phyloP scores from a whole-genome alignment of 2,888 invertebrate genomes.

The Heliconius charithonia region DNA sequence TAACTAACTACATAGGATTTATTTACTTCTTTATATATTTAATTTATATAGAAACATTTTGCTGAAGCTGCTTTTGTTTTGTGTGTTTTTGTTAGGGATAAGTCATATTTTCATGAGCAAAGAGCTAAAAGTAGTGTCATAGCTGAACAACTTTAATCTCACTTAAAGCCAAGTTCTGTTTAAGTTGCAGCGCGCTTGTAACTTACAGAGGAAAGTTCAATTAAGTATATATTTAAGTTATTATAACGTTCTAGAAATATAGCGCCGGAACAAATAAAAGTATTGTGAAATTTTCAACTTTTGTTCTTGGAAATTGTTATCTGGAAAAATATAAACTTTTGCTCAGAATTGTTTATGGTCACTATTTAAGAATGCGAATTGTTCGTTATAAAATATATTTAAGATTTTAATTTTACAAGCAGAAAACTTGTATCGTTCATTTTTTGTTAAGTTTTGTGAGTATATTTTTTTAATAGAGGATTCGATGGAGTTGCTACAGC shows the following conservation, averaged over 20 bases:
- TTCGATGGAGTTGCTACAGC: background rate
- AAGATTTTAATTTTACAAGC: background rate
- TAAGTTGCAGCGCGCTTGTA: slow-evolving; percentile 29
- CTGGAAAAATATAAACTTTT: slow-evolving; percentile 19
- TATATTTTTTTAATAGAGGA: background rate
- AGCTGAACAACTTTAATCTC: slow-evolving; percentile 34
- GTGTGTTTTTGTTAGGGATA: slow-evolving; percentile 3
- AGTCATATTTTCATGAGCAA: slow-evolving; percentile 28
- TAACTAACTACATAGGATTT: background rate
- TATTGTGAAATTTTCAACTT: slow-evolving; percentile 14
- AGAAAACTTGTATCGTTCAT: background rate
- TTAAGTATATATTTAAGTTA: slow-evolving; percentile 34
- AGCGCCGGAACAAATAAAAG: slow-evolving; percentile 19
- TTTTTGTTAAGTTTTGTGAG: background rate
- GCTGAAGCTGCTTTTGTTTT: background rate
- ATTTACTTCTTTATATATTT: background rate
- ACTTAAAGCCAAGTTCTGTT: slow-evolving; percentile 28
- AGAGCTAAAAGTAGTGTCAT: slow-evolving; percentile 26
- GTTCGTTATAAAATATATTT: slow-evolving; percentile 2
- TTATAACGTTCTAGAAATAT: slow-evolving; percentile 23
- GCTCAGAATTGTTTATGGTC: slow-evolving; percentile 4
- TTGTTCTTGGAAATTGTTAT: slow-evolving; percentile 17
- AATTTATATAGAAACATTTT: background rate
- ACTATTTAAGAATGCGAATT: slow-evolving; percentile 9
- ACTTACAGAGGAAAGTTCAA: slow-evolving; percentile 25